Percentiles rank a stretch among this genome's conserved stretches.
Conservation (phyloP, 1,140 invertebrate genomes). For the Pollicipes pollicipes region DNA sequence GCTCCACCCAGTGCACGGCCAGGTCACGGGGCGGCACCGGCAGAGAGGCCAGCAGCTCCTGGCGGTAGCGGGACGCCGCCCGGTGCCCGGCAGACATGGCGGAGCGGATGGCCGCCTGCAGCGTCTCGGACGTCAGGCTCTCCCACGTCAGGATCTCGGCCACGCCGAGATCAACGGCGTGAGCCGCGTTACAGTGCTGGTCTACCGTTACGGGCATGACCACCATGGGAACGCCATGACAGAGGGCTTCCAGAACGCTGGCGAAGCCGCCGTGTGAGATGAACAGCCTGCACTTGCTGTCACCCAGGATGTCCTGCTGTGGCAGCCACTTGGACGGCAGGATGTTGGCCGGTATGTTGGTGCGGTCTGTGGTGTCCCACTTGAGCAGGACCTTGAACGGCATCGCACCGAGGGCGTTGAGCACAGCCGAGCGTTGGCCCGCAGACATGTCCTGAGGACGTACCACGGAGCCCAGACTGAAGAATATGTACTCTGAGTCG, state of each 20-base stretch:
- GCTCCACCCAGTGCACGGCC: too few species aligned
- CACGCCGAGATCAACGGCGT: constrained; percentile 34
- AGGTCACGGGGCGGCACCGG: constrained; percentile 13
- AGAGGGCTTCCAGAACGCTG: constrained; percentile 47
- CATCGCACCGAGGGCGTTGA: constrained; percentile 16
- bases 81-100: constrained; percentile 13
- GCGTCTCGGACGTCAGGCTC: background rate
- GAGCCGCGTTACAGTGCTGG: constrained; percentile 26
- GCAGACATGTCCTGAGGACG: constrained; percentile 13
- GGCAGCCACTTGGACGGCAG: too few species aligned
- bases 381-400: too few species aligned
- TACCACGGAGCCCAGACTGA: constrained; percentile 16
- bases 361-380: constrained; percentile 16
- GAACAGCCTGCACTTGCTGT: constrained; percentile 29
- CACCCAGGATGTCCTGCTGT: constrained; percentile 20
- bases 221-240: constrained; percentile 47
- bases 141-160: constrained; percentile 19
- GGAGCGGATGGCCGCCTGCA: constrained; percentile 11
- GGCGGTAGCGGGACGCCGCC: constrained; percentile 8
- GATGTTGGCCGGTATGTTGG: constrained; percentile 17
- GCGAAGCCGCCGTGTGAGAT: constrained; percentile 51
- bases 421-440: constrained; percentile 6
- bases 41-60: constrained; percentile 15
- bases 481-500: constrained; percentile 15
- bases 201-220: constrained; percentile 47